Evolutionary conservation across 2,888 invertebrate genomes (phyloP).

Genomic region (Iphiclides podalirius): DNA sequence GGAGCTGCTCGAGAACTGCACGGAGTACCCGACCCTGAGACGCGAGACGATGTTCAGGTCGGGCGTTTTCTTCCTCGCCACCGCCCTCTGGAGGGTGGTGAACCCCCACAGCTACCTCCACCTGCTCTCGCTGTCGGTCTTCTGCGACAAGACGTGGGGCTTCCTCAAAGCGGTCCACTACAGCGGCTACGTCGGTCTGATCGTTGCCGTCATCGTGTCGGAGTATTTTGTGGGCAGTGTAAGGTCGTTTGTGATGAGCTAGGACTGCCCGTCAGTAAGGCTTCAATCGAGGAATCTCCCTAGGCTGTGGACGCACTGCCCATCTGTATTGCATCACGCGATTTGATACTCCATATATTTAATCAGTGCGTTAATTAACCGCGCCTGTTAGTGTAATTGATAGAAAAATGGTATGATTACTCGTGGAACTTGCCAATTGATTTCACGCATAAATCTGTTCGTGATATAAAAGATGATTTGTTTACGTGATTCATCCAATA

Average conservation of each 20-base stretch:
- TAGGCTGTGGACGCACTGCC: slow-evolving; percentile 1
- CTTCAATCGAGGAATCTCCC: background rate
- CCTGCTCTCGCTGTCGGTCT: slow-evolving; percentile 86
- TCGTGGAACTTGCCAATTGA: no score
- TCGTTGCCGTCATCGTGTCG: slow-evolving; percentile 84
- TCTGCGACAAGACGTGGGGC: slow-evolving; percentile 90
- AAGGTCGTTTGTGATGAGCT: slow-evolving; percentile 40
- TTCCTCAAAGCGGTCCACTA: slow-evolving; percentile 86
- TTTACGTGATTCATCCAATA: no score
- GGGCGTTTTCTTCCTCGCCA: slow-evolving; percentile 86
- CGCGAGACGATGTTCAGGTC: slow-evolving; percentile 83
- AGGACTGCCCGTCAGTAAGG: background rate
- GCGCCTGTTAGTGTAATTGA: no score
- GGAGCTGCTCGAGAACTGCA: slow-evolving; percentile 84
- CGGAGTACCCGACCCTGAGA: slow-evolving; percentile 68
- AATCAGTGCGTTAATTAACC: no score
- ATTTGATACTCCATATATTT: no score
- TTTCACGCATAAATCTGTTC: no score
- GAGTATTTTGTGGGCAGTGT: slow-evolving; percentile 82
- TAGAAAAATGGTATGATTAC: no score
- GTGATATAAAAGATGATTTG: no score
- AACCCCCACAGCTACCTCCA: slow-evolving; percentile 90
- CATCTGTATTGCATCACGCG: slow-evolving; percentile 3
- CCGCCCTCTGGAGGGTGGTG: slow-evolving; percentile 87
- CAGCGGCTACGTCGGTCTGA: slow-evolving; percentile 84